phyloP scores from a whole-genome alignment of 2,888 invertebrate genomes.

The Ophioninae sp. region DNA sequence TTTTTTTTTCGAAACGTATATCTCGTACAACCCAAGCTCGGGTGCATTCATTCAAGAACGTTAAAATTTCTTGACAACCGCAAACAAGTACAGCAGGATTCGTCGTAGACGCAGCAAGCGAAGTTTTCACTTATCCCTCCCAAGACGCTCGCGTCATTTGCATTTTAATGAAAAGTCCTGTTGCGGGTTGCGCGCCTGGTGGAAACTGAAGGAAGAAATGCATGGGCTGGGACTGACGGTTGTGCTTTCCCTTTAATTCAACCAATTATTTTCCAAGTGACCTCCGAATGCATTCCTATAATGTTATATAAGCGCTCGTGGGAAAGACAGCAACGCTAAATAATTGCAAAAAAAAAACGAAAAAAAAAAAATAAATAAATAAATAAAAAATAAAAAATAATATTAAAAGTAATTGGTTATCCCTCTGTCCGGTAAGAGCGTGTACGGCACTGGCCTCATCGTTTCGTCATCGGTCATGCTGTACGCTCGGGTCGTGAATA shows the following conservation, averaged over 20 bases:
- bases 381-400: no score
- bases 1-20: neutral
- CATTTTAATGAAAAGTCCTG: conserved; percentile 62
- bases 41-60: conserved; percentile 17
- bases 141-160: conserved; percentile 52
- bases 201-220: conserved; percentile 3
- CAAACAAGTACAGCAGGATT: conserved; percentile 8
- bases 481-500: neutral
- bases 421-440: no score
- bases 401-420: no score
- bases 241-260: conserved; percentile 46
- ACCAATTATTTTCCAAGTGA: conserved; percentile 52
- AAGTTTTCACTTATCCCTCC: conserved; percentile 54
- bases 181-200: conserved; percentile 38
- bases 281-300: conserved; percentile 25
- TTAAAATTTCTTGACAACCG: conserved; percentile 50
- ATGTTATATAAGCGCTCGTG: conserved; percentile 11
- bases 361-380: no score
- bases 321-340: no score
- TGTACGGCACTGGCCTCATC: neutral
- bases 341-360: no score
- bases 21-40: conserved; percentile 4
- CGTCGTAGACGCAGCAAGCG: neutral
- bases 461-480: neutral
- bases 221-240: conserved; percentile 2